Evolutionary conservation across 2,888 invertebrate species (phyloP), one percentile per base, ranked within the genome.

Genomic region (Creontiades dilutus): DNA sequence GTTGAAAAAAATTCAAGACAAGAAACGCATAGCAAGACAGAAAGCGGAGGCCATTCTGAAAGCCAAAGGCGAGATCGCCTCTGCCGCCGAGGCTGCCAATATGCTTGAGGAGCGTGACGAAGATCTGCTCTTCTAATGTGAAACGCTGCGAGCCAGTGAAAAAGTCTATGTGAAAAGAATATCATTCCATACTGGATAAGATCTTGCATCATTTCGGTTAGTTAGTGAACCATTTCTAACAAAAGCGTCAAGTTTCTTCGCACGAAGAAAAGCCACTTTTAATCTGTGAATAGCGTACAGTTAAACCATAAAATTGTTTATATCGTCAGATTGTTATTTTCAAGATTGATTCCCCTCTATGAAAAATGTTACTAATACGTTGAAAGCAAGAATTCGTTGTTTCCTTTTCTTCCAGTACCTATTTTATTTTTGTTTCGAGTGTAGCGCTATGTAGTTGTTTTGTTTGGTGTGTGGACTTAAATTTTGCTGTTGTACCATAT

Each of bases 1-100:
- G 92, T 94, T 98, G 92, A 98, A 98, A 94, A 97, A 97, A 94
- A 98, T 99, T 93, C 99, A 99, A 93, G 98, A 98, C 93, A 99
- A 99, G 94, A 99, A 99, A 95, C 97, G 97, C 92, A 96, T 96
- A 92, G 95, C 96, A 75, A 95, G 96, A 92, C 95, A 95, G 46
- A 96, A 96, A 92, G 95, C 95, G 0, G 97, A 97, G 92, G 94
- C 94, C 92, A 93, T 94, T 68, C 94, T 93, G n/a, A 93, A 94
- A 76, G 94, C 93, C 19, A 93, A 94, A 85, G 94, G 94, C n/a
- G 92, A 93, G 91, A 95, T 94, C 4, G 92, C 94, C 78, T 92
- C 92, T 13, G 92, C 92, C 0, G 93, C 93, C 16, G 91, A 92
- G 19, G 93, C 94, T 46, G 95, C 95, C 55, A 98, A 96, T 93